phyloP scores from a whole-genome alignment of 2,888 invertebrate species.

The Anthophora plumipes region DNA sequence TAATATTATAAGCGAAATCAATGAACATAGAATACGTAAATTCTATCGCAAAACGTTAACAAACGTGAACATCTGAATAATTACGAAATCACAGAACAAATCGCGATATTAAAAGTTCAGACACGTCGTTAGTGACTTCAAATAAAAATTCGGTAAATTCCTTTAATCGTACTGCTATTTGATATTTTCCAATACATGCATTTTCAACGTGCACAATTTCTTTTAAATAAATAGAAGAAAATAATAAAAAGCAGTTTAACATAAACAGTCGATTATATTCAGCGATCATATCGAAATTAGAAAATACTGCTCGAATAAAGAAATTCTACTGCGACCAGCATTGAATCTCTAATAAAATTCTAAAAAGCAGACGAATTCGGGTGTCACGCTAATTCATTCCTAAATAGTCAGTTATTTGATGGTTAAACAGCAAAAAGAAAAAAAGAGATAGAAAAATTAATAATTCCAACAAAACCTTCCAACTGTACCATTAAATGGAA shows the following conservation, averaged over 20 bases:
- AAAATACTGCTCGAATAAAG: too few relatives aligned
- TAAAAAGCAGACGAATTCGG: neutral
- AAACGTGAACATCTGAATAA: neutral
- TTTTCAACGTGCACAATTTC: too few relatives aligned
- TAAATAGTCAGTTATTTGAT: neutral
- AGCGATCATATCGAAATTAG: too few relatives aligned
- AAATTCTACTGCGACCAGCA: too few relatives aligned
- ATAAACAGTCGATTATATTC: too few relatives aligned
- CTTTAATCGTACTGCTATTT: too few relatives aligned
- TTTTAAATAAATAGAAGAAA: too few relatives aligned
- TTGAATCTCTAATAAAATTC: neutral
- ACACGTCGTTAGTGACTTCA: neutral
- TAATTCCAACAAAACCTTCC: too few relatives aligned
- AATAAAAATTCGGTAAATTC: conserved; percentile 10
- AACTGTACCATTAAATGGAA: too few relatives aligned
- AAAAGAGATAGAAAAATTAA: too few relatives aligned
- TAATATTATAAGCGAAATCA: neutral
- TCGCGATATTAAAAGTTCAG: conserved; percentile 1
- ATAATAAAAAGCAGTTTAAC: neutral
- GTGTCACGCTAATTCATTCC: neutral
- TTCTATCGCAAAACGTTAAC: conserved; percentile 6
- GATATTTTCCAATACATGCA: too few relatives aligned
- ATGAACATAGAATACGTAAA: neutral
- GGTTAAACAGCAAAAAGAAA: neutral
- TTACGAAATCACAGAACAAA: neutral